Percentiles rank a stretch among this genome's conserved stretches.
Evolutionary conservation across 1,140 invertebrate species (phyloP).

Genomic region (Drosophila obscura): DNA sequence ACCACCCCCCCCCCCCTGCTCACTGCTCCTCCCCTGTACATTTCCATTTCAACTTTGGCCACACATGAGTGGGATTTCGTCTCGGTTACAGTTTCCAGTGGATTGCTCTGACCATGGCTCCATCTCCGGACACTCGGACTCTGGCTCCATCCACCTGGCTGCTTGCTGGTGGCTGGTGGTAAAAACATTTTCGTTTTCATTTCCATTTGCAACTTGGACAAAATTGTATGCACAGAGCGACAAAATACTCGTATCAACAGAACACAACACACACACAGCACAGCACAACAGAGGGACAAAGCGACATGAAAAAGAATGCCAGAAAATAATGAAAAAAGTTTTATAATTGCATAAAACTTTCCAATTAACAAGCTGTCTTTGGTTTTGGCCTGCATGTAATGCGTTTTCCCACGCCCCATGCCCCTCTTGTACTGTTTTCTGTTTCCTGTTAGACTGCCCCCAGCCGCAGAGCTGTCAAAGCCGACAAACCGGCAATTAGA

Average conservation of each 20-base stretch:
- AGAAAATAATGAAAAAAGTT: slow-evolving; percentile 80
- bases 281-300: slow-evolving; percentile 4
- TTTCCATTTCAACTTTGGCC: slow-evolving; percentile 79
- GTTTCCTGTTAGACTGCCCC: slow-evolving; percentile 9
- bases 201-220: slow-evolving; percentile 59
- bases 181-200: slow-evolving; percentile 49
- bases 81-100: slow-evolving; percentile 71
- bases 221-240: slow-evolving; percentile 66
- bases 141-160: not conserved
- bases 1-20: slow-evolving; percentile 17
- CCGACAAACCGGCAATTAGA: slow-evolving; percentile 66
- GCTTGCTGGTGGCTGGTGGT: not conserved
- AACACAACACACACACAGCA: slow-evolving; percentile 26
- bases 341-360: slow-evolving; percentile 82
- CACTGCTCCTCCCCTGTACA: slow-evolving; percentile 18
- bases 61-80: slow-evolving; percentile 69
- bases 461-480: slow-evolving; percentile 45
- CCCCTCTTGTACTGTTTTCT: not conserved
- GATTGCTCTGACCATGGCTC: slow-evolving; percentile 37
- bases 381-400: slow-evolving; percentile 52
- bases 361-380: slow-evolving; percentile 79
- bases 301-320: slow-evolving; percentile 48
- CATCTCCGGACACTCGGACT: not conserved
- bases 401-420: not conserved
- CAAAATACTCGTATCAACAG: slow-evolving; percentile 64